A percentile compares a stretch with the other conserved stretches of the same genome.
These are phyloP conservation scores for Umimayanthus chanpuru DNA, from an alignment of 92 coral and sea anemone species.

Conservation along the genomic window DNA sequence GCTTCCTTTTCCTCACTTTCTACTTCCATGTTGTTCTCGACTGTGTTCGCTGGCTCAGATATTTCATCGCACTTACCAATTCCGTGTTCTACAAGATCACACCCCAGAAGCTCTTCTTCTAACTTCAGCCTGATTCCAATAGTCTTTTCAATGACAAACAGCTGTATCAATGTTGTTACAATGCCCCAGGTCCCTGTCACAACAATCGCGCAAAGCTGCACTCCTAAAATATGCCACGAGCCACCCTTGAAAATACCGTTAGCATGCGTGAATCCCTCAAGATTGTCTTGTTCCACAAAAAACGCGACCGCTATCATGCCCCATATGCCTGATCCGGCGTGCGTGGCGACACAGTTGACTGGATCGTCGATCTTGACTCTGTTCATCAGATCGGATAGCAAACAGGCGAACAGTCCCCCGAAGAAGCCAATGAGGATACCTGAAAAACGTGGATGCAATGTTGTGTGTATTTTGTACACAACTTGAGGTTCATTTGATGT, in stretches of 20 bases:
- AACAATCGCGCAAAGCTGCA: conserved; percentile 68
- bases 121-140: conserved; percentile 71
- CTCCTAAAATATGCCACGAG: conserved; percentile 69
- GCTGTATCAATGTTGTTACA: conserved; percentile 57
- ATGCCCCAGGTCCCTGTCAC: conserved; percentile 71
- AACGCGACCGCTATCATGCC: conserved; percentile 83
- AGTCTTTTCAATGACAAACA: conserved; percentile 58
- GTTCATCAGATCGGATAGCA: conserved; percentile 62
- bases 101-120: conserved; percentile 77
- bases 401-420: conserved; percentile 80
- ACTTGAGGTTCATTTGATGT: background rate
- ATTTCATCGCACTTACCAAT: conserved; percentile 41
- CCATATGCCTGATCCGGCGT: conserved; percentile 81
- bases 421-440: conserved; percentile 74
- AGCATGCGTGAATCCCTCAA: conserved; percentile 60
- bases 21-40: background rate
- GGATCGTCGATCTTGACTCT: conserved; percentile 88
- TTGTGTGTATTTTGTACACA: background rate
- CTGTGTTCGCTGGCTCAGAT: background rate
- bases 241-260: conserved; percentile 78
- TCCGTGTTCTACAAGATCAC: conserved; percentile 78
- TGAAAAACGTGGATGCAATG: background rate
- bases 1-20: background rate
- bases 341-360: conserved; percentile 77
- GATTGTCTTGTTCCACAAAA: conserved; percentile 69